Evolutionary conservation across 2,797 vertebrate genomes (phyloP).

Genomic region (Vespertilio murinus): DNA sequence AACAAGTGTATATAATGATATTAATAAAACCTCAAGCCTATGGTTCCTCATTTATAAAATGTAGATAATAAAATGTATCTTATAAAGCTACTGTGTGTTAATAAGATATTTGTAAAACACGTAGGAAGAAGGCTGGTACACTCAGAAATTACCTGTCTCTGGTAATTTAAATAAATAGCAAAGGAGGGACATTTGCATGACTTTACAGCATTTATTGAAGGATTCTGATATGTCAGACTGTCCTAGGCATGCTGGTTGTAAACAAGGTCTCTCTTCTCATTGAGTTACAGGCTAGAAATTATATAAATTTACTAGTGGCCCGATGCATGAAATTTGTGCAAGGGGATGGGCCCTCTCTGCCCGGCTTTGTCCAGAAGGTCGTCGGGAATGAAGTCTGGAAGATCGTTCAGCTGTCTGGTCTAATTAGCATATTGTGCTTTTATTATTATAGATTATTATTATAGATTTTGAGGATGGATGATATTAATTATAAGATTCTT

Average conservation of each 20-base stretch:
- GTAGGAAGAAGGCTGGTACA: not conserved
- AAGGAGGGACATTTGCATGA: not conserved
- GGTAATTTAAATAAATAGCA: constrained; percentile 11
- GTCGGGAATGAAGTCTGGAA: no score
- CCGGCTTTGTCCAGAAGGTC: no score
- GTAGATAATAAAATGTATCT: not conserved
- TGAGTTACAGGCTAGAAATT: not conserved
- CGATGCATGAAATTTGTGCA: no score
- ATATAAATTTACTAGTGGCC: not conserved
- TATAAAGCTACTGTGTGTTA: not conserved
- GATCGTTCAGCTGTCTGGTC: no score
- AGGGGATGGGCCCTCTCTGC: no score
- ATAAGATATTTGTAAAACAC: not conserved
- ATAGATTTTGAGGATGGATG: not conserved
- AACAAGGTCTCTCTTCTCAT: not conserved
- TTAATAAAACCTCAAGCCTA: not conserved
- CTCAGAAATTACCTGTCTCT: not conserved
- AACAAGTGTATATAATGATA: not conserved
- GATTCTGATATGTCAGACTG: not conserved
- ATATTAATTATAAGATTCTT: not conserved
- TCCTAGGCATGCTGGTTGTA: not conserved
- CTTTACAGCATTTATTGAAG: not conserved
- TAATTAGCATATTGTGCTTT: no score
- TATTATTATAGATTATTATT: no score
- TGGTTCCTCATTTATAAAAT: not conserved